Evolutionary conservation across 1,140 invertebrate species (phyloP).

Genomic region (Drosophila kanapiae): DNA sequence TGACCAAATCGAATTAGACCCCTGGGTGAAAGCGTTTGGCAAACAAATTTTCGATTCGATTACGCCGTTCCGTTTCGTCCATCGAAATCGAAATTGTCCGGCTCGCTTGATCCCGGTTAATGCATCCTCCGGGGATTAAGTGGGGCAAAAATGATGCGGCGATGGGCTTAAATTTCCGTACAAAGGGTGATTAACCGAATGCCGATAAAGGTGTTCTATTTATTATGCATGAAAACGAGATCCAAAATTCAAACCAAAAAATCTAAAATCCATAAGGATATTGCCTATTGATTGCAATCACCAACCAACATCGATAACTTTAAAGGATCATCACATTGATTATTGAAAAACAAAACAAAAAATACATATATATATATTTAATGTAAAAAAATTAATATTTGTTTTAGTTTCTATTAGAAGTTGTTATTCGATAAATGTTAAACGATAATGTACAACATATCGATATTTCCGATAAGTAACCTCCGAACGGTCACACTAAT

Average conservation of each 20-base stretch:
- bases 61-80: constrained; percentile 22
- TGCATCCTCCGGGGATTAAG: constrained; percentile 9
- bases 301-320: not conserved
- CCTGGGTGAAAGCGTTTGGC: constrained; percentile 62
- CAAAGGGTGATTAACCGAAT: not conserved
- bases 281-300: no score
- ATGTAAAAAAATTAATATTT: no score
- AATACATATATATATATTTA: not conserved
- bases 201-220: constrained; percentile 2
- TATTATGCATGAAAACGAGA: not conserved
- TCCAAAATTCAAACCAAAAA: not conserved
- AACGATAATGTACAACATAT: not conserved
- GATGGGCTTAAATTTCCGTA: not conserved
- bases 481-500: not conserved
- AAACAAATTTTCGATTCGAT: constrained; percentile 73
- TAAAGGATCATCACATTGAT: not conserved
- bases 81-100: constrained; percentile 39
- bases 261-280: no score
- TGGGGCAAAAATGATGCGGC: not conserved
- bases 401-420: no score
- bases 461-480: not conserved
- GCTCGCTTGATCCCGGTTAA: constrained; percentile 57
- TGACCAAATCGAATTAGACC: constrained; percentile 75
- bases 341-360: not conserved
- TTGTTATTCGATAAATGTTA: not conserved